Conservation (phyloP, 2,113 vertebrate genomes). For the Bagarius yarrelli region DNA sequence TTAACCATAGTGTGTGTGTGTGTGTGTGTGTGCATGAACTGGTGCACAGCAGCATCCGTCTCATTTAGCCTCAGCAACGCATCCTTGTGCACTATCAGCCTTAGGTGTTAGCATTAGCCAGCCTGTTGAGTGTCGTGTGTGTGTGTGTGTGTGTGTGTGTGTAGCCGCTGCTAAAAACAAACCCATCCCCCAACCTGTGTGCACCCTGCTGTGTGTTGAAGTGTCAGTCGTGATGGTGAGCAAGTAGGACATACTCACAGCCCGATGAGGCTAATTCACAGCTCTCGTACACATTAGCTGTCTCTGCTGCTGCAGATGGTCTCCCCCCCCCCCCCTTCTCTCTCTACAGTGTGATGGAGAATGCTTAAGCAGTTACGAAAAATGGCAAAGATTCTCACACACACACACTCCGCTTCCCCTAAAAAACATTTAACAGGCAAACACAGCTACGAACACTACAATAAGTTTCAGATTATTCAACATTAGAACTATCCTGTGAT, state of each 20-base stretch:
- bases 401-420: neutral
- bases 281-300: constrained; percentile 44
- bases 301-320: constrained; percentile 30
- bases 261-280: constrained; percentile 42
- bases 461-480: too few species aligned
- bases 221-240: neutral
- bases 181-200: constrained; percentile 38
- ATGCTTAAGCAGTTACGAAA: neutral
- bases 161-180: neutral
- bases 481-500: too few species aligned
- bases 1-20: neutral
- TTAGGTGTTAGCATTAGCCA: constrained; percentile 19
- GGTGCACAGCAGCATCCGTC: neutral
- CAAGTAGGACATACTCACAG: constrained; percentile 48
- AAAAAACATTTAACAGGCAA: neutral
- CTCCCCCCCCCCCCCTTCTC: neutral
- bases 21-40: neutral
- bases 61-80: neutral
- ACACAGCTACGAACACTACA: neutral
- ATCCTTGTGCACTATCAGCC: neutral
- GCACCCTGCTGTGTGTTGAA: neutral
- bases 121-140: neutral
- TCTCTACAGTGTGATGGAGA: constrained; percentile 4
- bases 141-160: neutral
- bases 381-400: neutral